Base-by-base conservation (phyloP, 2,888 invertebrate genomes). In the Elegia similella region DNA sequence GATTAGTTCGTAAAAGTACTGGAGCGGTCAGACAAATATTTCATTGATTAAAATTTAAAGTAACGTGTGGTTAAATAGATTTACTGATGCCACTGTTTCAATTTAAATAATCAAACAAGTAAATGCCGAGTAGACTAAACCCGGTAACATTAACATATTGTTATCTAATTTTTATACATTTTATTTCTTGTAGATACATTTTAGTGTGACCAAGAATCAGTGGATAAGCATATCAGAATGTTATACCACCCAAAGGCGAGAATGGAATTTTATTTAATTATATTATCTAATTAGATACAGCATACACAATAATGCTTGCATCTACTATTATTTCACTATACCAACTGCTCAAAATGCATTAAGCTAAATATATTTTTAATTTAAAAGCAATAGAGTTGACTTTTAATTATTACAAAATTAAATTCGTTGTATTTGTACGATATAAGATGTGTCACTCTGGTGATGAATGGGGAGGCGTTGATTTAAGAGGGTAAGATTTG, bases 261-360 rank as follows among this genome's bases (percentile, higher is more conserved):
- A 85, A 78, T 65, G 74, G 78, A 77, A 78, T 82, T 68, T 64
- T 61, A 66, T 71, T 79, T 80, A 86, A 86, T 86, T 86, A 80
- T 66, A 78, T 81, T 86, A 88, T 89, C 88, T 86, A 84, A 87
- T 88, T 88, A 83, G 88, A 88, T 88, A 86, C 65, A 73, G 71
- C 64, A 58, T 76, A 78, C 82, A 84, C 78, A 64, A 75, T 77
- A 86, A 87, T 83, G 87, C 86, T 88, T 80, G 82, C 79, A 78
- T 76, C 75, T 74, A 64, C 77, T 73, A 84, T 86, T 83, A 84
- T 76, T 73, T 75, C 69, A 66, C 65, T 75, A 71, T 73, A 74
- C 75, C 71, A 74, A 67, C 53, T 50, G 60, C 46, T 47, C 47
- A 42, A n/a, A 7, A 23, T 29, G 12, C 13, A 55, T 2, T 57